Evolutionary conservation across 2,888 invertebrate genomes (phyloP).

Genomic region (Diabrotica balteata): DNA sequence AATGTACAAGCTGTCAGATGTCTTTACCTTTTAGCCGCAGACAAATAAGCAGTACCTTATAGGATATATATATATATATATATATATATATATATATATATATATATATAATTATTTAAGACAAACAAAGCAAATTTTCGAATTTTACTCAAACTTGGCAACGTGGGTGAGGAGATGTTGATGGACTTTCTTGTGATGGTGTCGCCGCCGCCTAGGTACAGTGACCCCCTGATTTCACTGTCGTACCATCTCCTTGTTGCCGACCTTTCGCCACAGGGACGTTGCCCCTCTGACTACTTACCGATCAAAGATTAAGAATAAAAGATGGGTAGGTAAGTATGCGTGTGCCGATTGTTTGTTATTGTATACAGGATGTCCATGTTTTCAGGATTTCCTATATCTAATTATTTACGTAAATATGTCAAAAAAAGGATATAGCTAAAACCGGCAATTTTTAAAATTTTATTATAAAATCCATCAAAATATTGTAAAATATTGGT

Average conservation of each 20-base stretch:
- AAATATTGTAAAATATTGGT: too few relatives aligned
- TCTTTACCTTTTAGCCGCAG: too few relatives aligned
- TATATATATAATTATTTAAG: not conserved
- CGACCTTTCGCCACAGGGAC: slow-evolving; percentile 53
- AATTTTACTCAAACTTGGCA: not conserved
- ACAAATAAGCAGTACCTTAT: too few relatives aligned
- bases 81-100: too few relatives aligned
- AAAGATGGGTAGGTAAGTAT: slow-evolving; percentile 14
- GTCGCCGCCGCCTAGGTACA: slow-evolving; percentile 39
- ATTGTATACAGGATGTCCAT: slow-evolving; percentile 13
- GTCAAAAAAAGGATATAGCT: too few relatives aligned
- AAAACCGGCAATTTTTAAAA: too few relatives aligned
- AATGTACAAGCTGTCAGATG: too few relatives aligned
- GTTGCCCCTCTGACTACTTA: slow-evolving; percentile 39
- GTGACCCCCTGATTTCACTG: slow-evolving; percentile 54
- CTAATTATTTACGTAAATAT: too few relatives aligned
- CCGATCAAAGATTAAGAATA: slow-evolving; percentile 12
- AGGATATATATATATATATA: too few relatives aligned
- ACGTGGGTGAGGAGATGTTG: slow-evolving; percentile 26
- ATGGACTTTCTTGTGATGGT: slow-evolving; percentile 48
- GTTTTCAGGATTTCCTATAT: too few relatives aligned
- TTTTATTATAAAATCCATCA: too few relatives aligned
- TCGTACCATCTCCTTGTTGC: slow-evolving; percentile 40
- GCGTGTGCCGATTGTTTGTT: slow-evolving; percentile 31
- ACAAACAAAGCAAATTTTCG: not conserved